phyloP scores from a whole-genome alignment of 2,888 invertebrate species.

The Caenorhabditis auriculariae region DNA sequence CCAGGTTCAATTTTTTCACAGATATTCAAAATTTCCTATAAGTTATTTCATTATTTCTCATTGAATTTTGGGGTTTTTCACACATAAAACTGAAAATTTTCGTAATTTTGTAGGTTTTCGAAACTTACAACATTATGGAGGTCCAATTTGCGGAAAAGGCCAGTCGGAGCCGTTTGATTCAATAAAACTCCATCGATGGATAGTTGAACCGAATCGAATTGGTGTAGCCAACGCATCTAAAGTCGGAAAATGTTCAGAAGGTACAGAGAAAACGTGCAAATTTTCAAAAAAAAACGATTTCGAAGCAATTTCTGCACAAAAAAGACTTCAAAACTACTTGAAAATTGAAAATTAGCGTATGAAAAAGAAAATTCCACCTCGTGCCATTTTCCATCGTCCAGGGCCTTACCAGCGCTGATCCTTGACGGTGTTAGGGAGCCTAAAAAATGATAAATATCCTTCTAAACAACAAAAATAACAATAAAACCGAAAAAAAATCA shows the following conservation, averaged over 20 bases:
- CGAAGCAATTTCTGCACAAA: too few species aligned
- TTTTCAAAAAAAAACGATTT: too few species aligned
- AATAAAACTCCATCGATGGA: constrained; percentile 53
- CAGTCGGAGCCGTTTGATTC: constrained; percentile 56
- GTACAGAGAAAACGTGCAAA: background rate
- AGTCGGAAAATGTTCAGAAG: background rate
- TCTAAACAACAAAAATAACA: background rate
- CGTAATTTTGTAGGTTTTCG: too few species aligned
- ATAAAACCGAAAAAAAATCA: background rate
- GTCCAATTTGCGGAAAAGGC: constrained; percentile 61
- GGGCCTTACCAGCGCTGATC: constrained; percentile 54
- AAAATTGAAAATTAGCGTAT: too few species aligned
- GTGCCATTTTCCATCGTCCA: constrained; percentile 62
- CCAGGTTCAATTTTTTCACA: too few species aligned
- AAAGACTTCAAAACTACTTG: too few species aligned
- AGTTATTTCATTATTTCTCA: too few species aligned
- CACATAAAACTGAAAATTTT: too few species aligned
- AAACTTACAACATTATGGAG: constrained; percentile 50
- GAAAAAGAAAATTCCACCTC: too few species aligned
- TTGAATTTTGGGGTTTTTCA: too few species aligned
- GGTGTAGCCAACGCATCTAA: constrained; percentile 56
- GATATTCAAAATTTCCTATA: too few species aligned
- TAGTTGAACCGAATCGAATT: constrained; percentile 59
- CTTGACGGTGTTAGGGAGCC: constrained; percentile 42
- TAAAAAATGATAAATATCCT: constrained; percentile 4